Base-by-base conservation (phyloP, 2,797 vertebrate genomes). In the Carcharodon carcharias region DNA sequence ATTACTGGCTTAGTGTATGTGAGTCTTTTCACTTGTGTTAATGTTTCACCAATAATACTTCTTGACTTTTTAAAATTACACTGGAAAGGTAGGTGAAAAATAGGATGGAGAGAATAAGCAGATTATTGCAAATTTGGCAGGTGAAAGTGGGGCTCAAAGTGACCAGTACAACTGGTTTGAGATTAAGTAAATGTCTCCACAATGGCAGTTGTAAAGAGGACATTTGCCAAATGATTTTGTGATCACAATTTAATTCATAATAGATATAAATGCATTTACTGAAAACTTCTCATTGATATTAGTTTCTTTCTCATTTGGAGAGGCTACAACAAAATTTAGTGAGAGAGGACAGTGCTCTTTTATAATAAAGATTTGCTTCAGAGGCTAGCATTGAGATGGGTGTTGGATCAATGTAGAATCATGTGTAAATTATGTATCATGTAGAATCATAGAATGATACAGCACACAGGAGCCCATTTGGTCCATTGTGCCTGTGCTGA, bases 1-100 rank as follows among this genome's bases (percentile, higher is more conserved):
- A 73, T 67, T 28, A 69, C 8, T n/a, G 26, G 69, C 50, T 95
- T 18, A 95, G 50, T 95, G 65, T 95, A 31, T 95, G 94, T 95
- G 94, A 95, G n/a, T 73, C 26, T n/a, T 71, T 95, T 56, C 63
- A 31, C 69, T 56, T 56, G 26, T 95, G 69, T 95, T 45, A 56
- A 77, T 77, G 50, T 95, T 95, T 95, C 94, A 77, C 94, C 61
- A 67, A 67, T 67, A 93, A 67, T 58, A 7, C 56, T 11, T 58
- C 26, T 14, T 80, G 35, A 4, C 40, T 54, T 95, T 73, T 50
- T 21, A 7, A 18, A 95, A 71, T 31, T n/a, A 40, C n/a, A 26
- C n/a, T 95, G 65, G 45, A 95, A 73, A 50, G 26, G n/a, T 21
- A 56, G 67, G 67, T 95, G 67, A 71, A 56, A 93, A 95, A 18